phyloP scores from a whole-genome alignment of 1,140 invertebrate genomes.

The Zaprionus davidi region DNA sequence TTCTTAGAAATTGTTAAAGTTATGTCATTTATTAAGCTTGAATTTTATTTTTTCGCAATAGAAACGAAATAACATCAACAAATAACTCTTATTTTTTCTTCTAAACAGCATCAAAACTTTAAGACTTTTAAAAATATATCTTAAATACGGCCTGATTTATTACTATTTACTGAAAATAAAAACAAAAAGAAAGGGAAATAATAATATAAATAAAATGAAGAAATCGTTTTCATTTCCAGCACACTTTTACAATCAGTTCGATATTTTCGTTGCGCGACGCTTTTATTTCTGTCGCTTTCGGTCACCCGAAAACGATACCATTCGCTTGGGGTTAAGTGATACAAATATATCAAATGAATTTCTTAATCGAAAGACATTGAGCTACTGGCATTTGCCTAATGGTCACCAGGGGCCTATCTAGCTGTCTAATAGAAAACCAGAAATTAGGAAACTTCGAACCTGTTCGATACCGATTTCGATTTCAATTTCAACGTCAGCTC shows the following conservation, averaged over 20 bases:
- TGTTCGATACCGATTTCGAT: constrained; percentile 41
- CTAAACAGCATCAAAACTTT: not conserved
- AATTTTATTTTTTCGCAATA: no score
- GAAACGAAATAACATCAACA: no score
- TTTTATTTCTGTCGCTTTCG: not conserved
- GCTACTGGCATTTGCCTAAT: constrained; percentile 78
- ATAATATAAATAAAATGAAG: not conserved
- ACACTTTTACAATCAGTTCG: not conserved
- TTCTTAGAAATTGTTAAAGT: no score
- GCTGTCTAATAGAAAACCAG: constrained; percentile 51
- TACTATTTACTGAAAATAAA: not conserved
- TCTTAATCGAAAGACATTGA: constrained; percentile 64
- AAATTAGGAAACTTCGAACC: constrained; percentile 43
- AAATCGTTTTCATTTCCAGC: not conserved
- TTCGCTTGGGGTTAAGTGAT: constrained; percentile 63
- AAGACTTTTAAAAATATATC: not conserved
- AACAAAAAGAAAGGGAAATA: not conserved
- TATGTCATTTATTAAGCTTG: no score
- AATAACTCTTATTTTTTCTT: not conserved
- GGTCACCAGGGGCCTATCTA: constrained; percentile 19
- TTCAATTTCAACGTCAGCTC: constrained; percentile 36
- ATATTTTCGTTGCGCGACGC: not conserved
- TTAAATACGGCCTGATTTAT: not conserved
- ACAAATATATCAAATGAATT: constrained; percentile 72
- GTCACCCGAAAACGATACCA: constrained; percentile 39